These are phyloP conservation scores for Neoarius graeffei DNA, from an alignment of 2,113 vertebrate species.

Conservation along the genomic window DNA sequence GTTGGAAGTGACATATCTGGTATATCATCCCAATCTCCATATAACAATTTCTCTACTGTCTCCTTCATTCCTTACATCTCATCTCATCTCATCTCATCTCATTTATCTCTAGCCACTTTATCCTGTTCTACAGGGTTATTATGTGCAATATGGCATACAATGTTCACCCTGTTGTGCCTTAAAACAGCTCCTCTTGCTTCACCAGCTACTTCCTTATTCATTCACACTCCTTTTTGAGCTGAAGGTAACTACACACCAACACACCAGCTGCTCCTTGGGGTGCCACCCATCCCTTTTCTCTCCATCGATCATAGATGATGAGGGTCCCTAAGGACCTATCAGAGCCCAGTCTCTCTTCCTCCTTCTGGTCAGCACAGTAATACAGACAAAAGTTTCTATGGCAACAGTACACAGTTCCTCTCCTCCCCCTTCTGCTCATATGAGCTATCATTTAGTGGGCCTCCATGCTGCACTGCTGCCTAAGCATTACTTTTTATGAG, in stretches of 20 bases:
- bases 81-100: too few relatives aligned
- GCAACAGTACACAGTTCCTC: conserved; percentile 65
- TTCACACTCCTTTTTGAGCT: not conserved
- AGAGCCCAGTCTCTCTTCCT: conserved; percentile 37
- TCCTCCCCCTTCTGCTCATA: conserved; percentile 16
- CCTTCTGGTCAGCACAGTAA: conserved; percentile 1
- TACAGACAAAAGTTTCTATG: conserved; percentile 74
- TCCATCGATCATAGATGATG: conserved; percentile 24
- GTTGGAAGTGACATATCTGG: too few relatives aligned
- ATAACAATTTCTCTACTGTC: not conserved
- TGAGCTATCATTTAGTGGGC: not conserved
- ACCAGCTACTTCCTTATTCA: not conserved
- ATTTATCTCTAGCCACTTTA: too few relatives aligned
- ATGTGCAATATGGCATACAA: not conserved
- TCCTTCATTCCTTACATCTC: not conserved
- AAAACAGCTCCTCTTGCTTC: not conserved
- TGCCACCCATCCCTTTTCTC: conserved; percentile 16
- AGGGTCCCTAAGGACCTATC: conserved; percentile 40
- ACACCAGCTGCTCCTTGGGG: conserved; percentile 23
- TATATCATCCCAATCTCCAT: not conserved
- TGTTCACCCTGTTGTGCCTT: not conserved
- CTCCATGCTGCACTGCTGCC: not conserved
- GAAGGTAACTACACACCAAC: conserved; percentile 16
- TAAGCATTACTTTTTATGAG: not conserved
- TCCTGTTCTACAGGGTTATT: not conserved